Base-by-base conservation (phyloP, 2,888 invertebrate genomes). In the Branchellion lobata region DNA sequence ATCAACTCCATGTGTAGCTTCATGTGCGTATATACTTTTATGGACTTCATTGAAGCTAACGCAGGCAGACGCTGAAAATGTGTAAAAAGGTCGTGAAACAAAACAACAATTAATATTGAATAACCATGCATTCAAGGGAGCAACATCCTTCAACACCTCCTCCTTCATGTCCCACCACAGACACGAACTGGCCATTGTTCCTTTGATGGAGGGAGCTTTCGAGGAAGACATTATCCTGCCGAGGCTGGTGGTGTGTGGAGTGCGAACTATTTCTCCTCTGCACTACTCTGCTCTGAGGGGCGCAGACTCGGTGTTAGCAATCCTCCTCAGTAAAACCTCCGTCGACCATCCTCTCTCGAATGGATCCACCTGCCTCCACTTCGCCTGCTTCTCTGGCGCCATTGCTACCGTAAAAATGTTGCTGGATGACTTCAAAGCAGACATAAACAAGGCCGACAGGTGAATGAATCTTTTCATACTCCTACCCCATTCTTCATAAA, bases 201-300 rank as follows among this genome's bases (percentile, higher is more conserved):
- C 40, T 24, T 21, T 74, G 27, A 74, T 81, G 75, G 75, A 79
- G 0, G 76, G 65, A 0, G 18, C 79, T 27, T 57, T 81, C 3
- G 53, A 69, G 21, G 27, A 29, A 27, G 81, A 81, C 53, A 80
- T 81, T 14, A 57, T 81, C 47, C 34, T 82, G 18, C 81, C 80
- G 14, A 75, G 79, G 24, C 80, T 83, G 79, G 33, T 81, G 18
- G 72, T 78, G 34, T 83, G 80, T 77, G 83, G 83, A 31, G 80
- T 83, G 31, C 40, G 51, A 27, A 80, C 82, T 1, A 72, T 83
- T 1, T 80, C 81, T 1, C 53, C 82, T 1, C 76, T 83, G 51
- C 82, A 82, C 78, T 79, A 82, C 78, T 82, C 83, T 14, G 82
- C 83, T 27, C 53, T 83, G 57, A 27, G 78, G 29, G 83, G 83